phyloP scores from a whole-genome alignment of 1,140 invertebrate genomes.

The Druon quercuslanigerum region DNA sequence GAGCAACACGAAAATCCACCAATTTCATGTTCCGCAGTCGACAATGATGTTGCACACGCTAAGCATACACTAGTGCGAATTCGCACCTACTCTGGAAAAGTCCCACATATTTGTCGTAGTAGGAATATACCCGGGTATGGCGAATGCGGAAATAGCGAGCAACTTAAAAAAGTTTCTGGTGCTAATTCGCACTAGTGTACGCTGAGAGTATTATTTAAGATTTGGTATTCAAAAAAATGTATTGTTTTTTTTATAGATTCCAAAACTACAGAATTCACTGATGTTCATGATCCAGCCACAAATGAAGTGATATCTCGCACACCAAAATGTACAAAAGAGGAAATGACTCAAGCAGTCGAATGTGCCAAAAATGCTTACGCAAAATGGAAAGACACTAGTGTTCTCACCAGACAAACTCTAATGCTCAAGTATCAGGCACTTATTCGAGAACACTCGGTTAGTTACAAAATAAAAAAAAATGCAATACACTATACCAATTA shows the following conservation, averaged over 20 bases:
- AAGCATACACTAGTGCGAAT: too few relatives aligned
- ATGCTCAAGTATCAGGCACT: conserved; percentile 95
- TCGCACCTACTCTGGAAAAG: too few relatives aligned
- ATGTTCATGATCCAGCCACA: conserved; percentile 95
- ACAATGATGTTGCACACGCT: too few relatives aligned
- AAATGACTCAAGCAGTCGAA: conserved; percentile 94
- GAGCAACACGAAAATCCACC: too few relatives aligned
- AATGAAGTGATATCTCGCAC: conserved; percentile 89
- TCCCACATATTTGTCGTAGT: too few relatives aligned
- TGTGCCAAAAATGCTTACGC: conserved; percentile 89
- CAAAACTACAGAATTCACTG: conserved; percentile 93
- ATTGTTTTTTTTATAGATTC: conserved; percentile 80
- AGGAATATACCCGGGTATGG: too few relatives aligned
- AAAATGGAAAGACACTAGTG: conserved; percentile 94
- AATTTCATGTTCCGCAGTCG: too few relatives aligned
- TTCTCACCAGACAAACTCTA: conserved; percentile 94
- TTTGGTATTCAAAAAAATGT: neutral
- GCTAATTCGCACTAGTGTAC: too few relatives aligned
- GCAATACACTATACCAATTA: neutral
- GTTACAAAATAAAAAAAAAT: conserved; percentile 41
- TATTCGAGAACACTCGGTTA: conserved; percentile 86
- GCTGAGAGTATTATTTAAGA: neutral
- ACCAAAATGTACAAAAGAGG: conserved; percentile 91
- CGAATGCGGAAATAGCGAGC: too few relatives aligned
- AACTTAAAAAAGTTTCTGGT: too few relatives aligned